A percentile compares a stretch with the other conserved stretches of the same genome.
Conservation (phyloP, 2,888 invertebrate species). For the Atethmia centrago region DNA sequence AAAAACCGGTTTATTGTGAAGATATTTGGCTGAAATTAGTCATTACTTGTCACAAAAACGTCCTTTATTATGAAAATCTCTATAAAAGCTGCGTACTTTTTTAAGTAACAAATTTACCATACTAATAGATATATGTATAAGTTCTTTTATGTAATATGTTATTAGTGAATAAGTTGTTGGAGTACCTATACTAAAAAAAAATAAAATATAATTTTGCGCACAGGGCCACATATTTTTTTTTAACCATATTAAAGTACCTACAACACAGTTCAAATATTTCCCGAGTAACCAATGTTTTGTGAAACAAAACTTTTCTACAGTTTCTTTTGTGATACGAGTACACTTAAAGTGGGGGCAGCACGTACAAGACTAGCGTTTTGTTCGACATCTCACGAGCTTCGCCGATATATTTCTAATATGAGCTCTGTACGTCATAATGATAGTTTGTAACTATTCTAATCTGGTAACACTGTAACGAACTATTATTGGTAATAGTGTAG, state of each 20-base stretch:
- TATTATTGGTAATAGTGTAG: neutral
- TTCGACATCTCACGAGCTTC: conserved; percentile 25
- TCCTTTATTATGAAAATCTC: no score
- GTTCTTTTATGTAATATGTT: no score
- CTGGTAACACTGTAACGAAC: conserved; percentile 16
- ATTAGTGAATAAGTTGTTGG: no score
- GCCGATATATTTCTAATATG: conserved; percentile 46
- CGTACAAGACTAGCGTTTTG: conserved; percentile 33
- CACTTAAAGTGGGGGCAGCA: conserved; percentile 35
- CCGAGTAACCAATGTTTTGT: conserved; percentile 15
- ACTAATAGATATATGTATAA: no score
- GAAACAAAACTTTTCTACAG: conserved; percentile 31
- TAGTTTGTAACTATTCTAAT: conserved; percentile 28
- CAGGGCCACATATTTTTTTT: neutral
- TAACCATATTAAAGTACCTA: neutral
- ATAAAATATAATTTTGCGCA: neutral
- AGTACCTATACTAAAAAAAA: no score
- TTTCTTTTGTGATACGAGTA: conserved; percentile 43
- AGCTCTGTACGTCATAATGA: conserved; percentile 37
- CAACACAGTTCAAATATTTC: conserved; percentile 27
- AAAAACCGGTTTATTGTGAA: neutral
- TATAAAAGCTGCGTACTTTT: no score
- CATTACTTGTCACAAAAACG: neutral
- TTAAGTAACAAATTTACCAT: no score
- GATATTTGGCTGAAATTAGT: neutral